phyloP scores from a whole-genome alignment of 2,888 invertebrate species.

The Linyphia triangularis region DNA sequence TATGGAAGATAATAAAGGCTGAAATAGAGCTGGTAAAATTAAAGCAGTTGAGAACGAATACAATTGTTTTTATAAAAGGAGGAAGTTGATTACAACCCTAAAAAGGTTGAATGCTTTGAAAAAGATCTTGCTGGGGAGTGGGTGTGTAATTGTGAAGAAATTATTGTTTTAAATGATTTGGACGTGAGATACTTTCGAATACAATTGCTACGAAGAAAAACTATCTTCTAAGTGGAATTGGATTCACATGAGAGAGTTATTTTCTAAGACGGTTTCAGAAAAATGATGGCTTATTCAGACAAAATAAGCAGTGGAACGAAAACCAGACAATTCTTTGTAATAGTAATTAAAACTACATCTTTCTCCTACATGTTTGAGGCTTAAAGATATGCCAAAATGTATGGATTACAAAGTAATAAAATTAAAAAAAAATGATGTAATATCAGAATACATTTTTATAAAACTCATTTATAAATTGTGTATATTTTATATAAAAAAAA shows the following conservation, averaged over 20 bases:
- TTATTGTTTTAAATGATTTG: constrained; percentile 68
- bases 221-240: constrained; percentile 1
- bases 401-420: no score
- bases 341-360: no score
- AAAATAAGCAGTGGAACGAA: no score
- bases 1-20: constrained; percentile 58
- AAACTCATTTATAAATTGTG: no score
- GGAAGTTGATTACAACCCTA: constrained; percentile 47
- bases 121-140: constrained; percentile 33
- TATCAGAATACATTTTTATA: no score
- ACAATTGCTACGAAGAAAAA: constrained; percentile 8
- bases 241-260: background rate
- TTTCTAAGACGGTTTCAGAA: background rate
- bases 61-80: constrained; percentile 57
- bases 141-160: constrained; percentile 56
- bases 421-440: no score
- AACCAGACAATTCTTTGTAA: no score
- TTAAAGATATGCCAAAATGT: no score
- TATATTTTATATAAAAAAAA: no score
- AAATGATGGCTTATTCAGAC: background rate
- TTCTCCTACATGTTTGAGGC: no score
- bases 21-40: constrained; percentile 14
- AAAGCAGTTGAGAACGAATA: constrained; percentile 28
- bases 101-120: constrained; percentile 10
- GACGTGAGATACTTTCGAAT: constrained; percentile 60